Evolutionary conservation across 2,888 invertebrate genomes (phyloP).

Genomic region (Melitaea athalia): DNA sequence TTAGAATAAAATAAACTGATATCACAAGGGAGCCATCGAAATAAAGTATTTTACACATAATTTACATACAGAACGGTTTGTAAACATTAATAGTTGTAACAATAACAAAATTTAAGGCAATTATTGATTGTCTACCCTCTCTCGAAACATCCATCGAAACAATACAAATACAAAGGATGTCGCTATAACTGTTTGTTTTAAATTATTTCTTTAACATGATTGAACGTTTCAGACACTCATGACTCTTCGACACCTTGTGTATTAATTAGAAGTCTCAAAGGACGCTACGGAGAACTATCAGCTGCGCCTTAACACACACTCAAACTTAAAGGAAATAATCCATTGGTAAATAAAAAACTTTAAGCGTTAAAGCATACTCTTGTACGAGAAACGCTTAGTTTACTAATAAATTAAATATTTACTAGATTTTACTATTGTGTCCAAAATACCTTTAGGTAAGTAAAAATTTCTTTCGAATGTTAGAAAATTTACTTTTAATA

Average conservation of each 20-base stretch:
- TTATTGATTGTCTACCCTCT: slow-evolving; percentile 12
- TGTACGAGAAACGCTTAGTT: too few species aligned
- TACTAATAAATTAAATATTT: too few species aligned
- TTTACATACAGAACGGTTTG: slow-evolving; percentile 22
- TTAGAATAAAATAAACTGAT: slow-evolving; percentile 17
- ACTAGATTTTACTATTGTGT: too few species aligned
- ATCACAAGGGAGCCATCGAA: slow-evolving; percentile 18
- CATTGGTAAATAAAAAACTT: neutral
- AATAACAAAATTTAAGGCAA: slow-evolving; percentile 30
- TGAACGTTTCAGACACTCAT: neutral
- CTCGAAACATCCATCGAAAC: neutral
- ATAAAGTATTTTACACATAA: slow-evolving; percentile 27
- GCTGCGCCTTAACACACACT: too few species aligned
- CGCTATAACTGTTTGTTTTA: neutral
- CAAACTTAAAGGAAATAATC: neutral
- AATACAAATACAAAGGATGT: slow-evolving; percentile 9
- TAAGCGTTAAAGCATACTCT: too few species aligned
- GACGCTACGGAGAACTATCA: too few species aligned
- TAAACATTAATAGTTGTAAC: slow-evolving; percentile 25
- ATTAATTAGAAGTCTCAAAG: neutral
- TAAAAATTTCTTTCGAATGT: too few species aligned
- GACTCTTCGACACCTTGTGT: slow-evolving; percentile 3
- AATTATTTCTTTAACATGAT: neutral
- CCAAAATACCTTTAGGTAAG: too few species aligned
- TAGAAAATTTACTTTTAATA: too few species aligned